phyloP scores from a whole-genome alignment of 1,140 invertebrate species.

The Drosophila obscura region DNA sequence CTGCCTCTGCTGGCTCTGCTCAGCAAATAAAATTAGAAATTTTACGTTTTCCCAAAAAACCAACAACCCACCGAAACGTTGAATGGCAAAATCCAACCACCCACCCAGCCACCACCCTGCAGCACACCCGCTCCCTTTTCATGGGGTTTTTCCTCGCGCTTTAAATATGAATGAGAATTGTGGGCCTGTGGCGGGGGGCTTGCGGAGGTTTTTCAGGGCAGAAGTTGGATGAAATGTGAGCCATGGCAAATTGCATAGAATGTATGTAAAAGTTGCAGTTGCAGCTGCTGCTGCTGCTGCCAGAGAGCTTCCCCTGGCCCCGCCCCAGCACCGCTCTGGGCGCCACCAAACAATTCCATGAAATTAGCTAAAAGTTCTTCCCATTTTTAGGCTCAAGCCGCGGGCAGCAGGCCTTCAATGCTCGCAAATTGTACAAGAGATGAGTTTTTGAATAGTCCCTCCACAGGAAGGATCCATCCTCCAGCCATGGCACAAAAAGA shows the following conservation, averaged over 20 bases:
- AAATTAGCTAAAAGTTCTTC: slow-evolving; percentile 77
- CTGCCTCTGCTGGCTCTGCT: slow-evolving; percentile 5
- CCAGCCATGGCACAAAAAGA: slow-evolving; percentile 14
- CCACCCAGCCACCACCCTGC: slow-evolving; percentile 6
- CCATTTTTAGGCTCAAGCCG: slow-evolving; percentile 77
- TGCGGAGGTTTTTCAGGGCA: background rate
- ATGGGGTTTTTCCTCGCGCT: slow-evolving; percentile 10
- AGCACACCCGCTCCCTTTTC: slow-evolving; percentile 11
- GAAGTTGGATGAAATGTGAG: slow-evolving; percentile 59
- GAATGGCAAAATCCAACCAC: slow-evolving; percentile 41
- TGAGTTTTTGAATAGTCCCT: slow-evolving; percentile 55
- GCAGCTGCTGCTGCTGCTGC: slow-evolving; percentile 56
- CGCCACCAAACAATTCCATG: slow-evolving; percentile 66
- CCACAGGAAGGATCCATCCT: slow-evolving; percentile 19
- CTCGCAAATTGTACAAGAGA: slow-evolving; percentile 72
- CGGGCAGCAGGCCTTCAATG: slow-evolving; percentile 61
- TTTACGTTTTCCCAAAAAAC: slow-evolving; percentile 75
- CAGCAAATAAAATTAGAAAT: slow-evolving; percentile 80
- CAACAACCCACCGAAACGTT: slow-evolving; percentile 29
- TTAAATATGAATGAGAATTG: slow-evolving; percentile 67
- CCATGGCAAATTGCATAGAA: slow-evolving; percentile 72
- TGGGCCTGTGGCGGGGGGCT: background rate
- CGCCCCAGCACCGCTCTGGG: slow-evolving; percentile 10
- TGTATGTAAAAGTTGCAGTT: slow-evolving; percentile 77
- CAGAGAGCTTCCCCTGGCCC: slow-evolving; percentile 2